Evolutionary conservation across 2,888 invertebrate species (phyloP).

Genomic region (Entomobrya proxima): DNA sequence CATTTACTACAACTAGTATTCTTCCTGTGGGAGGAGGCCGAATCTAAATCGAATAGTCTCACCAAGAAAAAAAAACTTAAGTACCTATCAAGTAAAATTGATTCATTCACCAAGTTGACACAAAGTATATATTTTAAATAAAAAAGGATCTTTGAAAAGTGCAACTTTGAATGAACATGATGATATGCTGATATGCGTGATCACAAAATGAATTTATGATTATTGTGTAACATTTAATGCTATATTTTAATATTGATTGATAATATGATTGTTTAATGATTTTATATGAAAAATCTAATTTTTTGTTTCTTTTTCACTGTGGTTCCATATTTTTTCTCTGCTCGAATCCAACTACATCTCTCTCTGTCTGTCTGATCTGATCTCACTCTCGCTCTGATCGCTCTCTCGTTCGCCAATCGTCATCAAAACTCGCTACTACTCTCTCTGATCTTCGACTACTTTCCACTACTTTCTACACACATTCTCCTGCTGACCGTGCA

Average conservation of each 20-base stretch:
- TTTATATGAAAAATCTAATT: slow-evolving; percentile 61
- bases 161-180: no score
- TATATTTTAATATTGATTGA: slow-evolving; percentile 26
- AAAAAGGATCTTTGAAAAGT: no score
- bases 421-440: slow-evolving; percentile 2
- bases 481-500: slow-evolving; percentile 65
- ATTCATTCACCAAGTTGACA: no score
- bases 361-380: slow-evolving; percentile 22
- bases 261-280: slow-evolving; percentile 42
- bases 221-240: neutral
- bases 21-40: slow-evolving; percentile 59
- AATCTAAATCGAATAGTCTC: no score
- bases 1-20: neutral
- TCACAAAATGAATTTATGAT: neutral
- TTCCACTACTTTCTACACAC: slow-evolving; percentile 33
- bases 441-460: slow-evolving; percentile 45
- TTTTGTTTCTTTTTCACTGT: slow-evolving; percentile 61
- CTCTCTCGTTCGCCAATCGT: slow-evolving; percentile 48
- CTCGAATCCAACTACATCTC: slow-evolving; percentile 28
- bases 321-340: slow-evolving; percentile 67
- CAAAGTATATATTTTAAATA: no score
- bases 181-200: no score
- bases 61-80: no score
- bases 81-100: no score
- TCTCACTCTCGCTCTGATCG: no score